phyloP scores from a whole-genome alignment of 2,113 vertebrate species.

The Orthonyx spaldingii region DNA sequence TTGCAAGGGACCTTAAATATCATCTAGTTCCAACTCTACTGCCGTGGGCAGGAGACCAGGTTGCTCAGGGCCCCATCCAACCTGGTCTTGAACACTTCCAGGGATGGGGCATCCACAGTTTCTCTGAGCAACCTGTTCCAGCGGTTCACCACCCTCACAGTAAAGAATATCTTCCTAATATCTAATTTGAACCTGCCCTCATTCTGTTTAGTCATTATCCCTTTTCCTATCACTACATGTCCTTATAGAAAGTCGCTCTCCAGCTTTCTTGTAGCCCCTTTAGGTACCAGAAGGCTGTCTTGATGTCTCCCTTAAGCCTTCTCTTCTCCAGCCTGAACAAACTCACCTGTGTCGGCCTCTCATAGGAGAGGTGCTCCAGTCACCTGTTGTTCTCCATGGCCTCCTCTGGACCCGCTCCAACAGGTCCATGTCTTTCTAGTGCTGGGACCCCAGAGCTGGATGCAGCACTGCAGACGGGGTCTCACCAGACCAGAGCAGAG shows the following conservation, averaged over 20 bases:
- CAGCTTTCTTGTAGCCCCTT: background rate
- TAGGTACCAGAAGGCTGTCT: background rate
- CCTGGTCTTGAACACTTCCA: background rate
- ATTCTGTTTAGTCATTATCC: background rate
- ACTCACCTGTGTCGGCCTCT: background rate
- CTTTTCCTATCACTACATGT: background rate
- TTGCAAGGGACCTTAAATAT: background rate
- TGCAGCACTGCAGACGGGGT: accelerated
- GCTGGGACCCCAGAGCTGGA: background rate
- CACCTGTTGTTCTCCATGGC: background rate
- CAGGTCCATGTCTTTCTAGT: no score
- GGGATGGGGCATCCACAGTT: background rate
- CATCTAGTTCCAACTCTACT: background rate
- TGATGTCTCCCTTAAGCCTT: background rate
- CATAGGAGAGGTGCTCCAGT: background rate
- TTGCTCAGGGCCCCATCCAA: background rate
- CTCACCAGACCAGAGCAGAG: background rate
- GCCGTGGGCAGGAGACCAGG: background rate
- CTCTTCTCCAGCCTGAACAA: background rate
- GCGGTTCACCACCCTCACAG: background rate
- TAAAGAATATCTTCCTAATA: background rate
- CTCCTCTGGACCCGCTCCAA: background rate
- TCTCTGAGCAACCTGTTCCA: background rate
- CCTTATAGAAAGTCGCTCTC: background rate
- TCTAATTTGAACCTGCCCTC: background rate